A percentile compares a stretch with the other conserved stretches of the same genome.
Conservation (phyloP, 2,797 vertebrate genomes). For the Etheostoma nigrum region DNA sequence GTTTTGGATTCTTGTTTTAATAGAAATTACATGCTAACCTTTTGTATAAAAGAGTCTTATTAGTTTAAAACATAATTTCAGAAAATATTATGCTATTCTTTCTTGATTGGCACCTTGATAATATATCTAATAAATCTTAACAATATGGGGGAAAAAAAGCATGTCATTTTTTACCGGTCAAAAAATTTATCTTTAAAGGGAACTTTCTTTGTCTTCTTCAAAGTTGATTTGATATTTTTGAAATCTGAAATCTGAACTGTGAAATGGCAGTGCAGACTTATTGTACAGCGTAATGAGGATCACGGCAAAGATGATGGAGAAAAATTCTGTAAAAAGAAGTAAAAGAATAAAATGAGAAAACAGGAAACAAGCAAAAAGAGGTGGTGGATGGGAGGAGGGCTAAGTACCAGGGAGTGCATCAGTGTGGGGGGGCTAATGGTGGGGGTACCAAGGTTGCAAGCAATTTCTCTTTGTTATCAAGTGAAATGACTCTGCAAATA, state of each 20-base stretch:
- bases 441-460: constrained; percentile 85
- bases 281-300: constrained; percentile 45
- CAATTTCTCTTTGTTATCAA: constrained; percentile 99
- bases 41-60: background rate
- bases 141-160: background rate
- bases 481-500: constrained; percentile 99
- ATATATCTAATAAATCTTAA: background rate
- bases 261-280: constrained; percentile 61
- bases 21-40: background rate
- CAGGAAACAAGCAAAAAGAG: constrained; percentile 60
- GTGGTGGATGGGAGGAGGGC: constrained; percentile 55
- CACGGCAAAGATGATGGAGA: constrained; percentile 59
- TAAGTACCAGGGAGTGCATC: constrained; percentile 70
- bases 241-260: constrained; percentile 44
- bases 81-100: background rate
- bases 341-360: constrained; percentile 62
- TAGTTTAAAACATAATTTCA: constrained; percentile 6
- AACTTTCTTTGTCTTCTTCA: background rate
- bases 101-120: background rate
- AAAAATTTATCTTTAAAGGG: background rate
- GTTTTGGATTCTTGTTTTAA: constrained; percentile 13
- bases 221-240: background rate
- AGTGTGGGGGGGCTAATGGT: constrained; percentile 77
- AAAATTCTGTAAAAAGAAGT: constrained; percentile 61
- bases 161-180: background rate